phyloP scores from a whole-genome alignment of 2,888 invertebrate genomes.

The Megamerina dolium region DNA sequence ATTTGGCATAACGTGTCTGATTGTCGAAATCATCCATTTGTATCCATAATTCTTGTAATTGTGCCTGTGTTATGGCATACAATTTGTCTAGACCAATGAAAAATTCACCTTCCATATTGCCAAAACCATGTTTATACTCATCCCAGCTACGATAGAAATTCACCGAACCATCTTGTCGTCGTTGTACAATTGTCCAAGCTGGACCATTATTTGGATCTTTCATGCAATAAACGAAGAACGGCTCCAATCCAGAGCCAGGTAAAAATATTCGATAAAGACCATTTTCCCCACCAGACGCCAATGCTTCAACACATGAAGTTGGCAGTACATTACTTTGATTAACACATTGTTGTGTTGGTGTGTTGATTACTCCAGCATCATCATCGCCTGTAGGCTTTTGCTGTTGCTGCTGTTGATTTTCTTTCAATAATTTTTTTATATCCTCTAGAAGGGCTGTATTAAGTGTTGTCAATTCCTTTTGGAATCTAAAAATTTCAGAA shows the following conservation, averaged over 20 bases:
- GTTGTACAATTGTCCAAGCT: constrained; percentile 61
- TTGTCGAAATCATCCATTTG: constrained; percentile 58
- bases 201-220: constrained; percentile 6
- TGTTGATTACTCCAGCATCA: no score
- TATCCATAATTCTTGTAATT: constrained; percentile 54
- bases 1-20: constrained; percentile 55
- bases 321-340: no score
- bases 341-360: no score
- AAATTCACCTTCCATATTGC: constrained; percentile 62
- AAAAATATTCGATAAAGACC: constrained; percentile 9
- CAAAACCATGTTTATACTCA: constrained; percentile 63
- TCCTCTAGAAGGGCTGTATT: not conserved
- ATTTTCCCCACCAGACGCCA: not conserved
- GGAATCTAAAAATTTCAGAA: no score
- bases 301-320: constrained; percentile 3
- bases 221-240: constrained; percentile 7
- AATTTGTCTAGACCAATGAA: constrained; percentile 65
- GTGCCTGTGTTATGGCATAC: constrained; percentile 47
- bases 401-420: not conserved
- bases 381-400: no score
- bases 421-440: not conserved
- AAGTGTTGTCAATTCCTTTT: not conserved
- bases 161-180: constrained; percentile 59
- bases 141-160: constrained; percentile 60
- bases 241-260: constrained; percentile 5